Percentiles rank a stretch among this genome's conserved stretches.
phyloP scores from a whole-genome alignment of 2,888 invertebrate genomes.

The Rhabditoides inermis region DNA sequence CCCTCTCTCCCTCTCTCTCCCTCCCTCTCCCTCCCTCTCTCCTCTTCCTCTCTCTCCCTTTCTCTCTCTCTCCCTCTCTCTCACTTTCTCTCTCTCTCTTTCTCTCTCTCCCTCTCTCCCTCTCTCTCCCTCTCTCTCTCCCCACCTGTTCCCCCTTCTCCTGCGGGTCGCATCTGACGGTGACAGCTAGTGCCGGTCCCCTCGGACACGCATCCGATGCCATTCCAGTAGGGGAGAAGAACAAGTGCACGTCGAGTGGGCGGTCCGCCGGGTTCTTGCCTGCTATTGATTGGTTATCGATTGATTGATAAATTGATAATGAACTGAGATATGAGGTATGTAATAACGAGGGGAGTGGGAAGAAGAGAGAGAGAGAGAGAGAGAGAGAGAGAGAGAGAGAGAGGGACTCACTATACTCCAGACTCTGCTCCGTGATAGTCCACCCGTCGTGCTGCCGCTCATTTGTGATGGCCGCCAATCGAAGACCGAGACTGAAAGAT shows the following conservation, averaged over 20 bases:
- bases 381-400: not conserved
- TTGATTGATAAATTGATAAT: not conserved
- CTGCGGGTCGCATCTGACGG: conserved; percentile 57
- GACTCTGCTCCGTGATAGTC: conserved; percentile 33
- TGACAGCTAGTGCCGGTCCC: conserved; percentile 59
- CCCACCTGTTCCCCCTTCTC: conserved; percentile 17
- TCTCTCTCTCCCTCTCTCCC: not conserved
- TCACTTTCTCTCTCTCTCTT: no score
- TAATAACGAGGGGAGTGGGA: not conserved
- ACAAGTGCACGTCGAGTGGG: conserved; percentile 47
- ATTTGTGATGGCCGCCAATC: conserved; percentile 30
- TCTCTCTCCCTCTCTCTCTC: not conserved
- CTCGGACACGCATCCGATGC: conserved; percentile 55
- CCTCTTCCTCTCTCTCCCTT: not conserved
- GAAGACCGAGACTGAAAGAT: conserved; percentile 27
- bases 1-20: not conserved
- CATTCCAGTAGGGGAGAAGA: conserved; percentile 26
- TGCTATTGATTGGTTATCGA: conserved; percentile 5
- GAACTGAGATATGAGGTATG: not conserved
- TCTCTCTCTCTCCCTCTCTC: no score
- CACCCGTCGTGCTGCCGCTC: conserved; percentile 22
- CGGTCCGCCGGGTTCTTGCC: conserved; percentile 23
- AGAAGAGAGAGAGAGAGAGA: not conserved
- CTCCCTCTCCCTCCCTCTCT: not conserved
- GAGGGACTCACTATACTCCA: conserved; percentile 42